Base-by-base conservation (phyloP, 2,113 vertebrate genomes). In the Eidolon helvum region DNA sequence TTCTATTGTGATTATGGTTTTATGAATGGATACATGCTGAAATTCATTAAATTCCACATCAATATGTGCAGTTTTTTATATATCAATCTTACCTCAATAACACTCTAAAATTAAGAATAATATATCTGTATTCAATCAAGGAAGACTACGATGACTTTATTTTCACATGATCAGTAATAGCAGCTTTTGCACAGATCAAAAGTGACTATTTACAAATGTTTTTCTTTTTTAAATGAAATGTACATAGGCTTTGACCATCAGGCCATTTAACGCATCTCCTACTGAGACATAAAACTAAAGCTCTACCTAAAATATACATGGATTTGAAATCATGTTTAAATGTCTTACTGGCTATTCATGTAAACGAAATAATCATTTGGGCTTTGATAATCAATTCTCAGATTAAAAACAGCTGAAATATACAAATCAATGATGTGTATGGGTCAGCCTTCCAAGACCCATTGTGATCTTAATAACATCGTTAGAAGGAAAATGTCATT, bases 401-500 rank as follows among this genome's bases (percentile, higher is more conserved):
- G 28, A 65, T 89, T 63, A 85, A 68, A 97, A 43, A 59, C 10
- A 63, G n/a, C 28, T 88, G 45, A 91, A 95, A 91, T 50, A 26
- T 53, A 87, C 68, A 80, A 84, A 78, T 85, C 53, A 57, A 14
- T 48, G 57, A 50, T 84, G 43, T 84, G 38, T 45, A 33, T 65
- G 33, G 45, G 7, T 71, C 80, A 84, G 61, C 7, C 2, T 24
- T 95, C 57, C 66, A 33, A 30, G 33, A 50, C 11, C 40, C 11
- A 40, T 35, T 72, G 40, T 77, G 45, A 38, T 91, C 86, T 96
- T 94, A 83, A 87, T 74, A 91, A 91, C 45, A 75, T 93, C 80
- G 71, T 94, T 92, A 91, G 79, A 93, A 79, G 53, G 53, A 50
- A 57, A 68, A 85, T 92, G 38, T 90, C 91, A 91, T 53, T 96